Conservation (phyloP, 2,113 vertebrate genomes). For the Solea solea region DNA sequence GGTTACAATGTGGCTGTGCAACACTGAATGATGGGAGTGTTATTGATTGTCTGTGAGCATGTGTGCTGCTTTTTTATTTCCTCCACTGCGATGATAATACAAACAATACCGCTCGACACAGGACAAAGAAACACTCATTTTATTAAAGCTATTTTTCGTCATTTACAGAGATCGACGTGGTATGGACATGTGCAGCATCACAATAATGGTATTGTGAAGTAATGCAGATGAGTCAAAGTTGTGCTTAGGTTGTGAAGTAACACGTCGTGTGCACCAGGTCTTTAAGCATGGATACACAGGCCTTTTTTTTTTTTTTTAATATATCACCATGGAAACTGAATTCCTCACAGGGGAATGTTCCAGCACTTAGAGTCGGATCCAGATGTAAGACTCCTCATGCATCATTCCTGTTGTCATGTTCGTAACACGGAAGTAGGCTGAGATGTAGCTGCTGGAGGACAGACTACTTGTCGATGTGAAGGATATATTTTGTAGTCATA, state of each 20-base stretch:
- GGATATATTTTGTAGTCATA: constrained; percentile 11
- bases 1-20: background rate
- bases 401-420: constrained; percentile 40
- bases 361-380: constrained; percentile 37
- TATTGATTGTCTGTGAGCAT: background rate
- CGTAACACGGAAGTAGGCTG: constrained; percentile 11
- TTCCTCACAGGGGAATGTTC: constrained; percentile 36
- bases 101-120: constrained; percentile 1
- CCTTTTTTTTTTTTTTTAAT: constrained; percentile 36
- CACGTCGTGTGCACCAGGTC: constrained; percentile 22
- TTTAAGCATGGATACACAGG: constrained; percentile 47
- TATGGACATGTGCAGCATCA: background rate
- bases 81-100: background rate
- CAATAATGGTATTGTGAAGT: background rate
- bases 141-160: constrained; percentile 47
- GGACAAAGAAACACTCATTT: constrained; percentile 33
- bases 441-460: constrained; percentile 2
- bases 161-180: constrained; percentile 18
- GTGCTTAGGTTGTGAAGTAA: constrained; percentile 25
- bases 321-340: constrained; percentile 76
- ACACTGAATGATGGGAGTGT: background rate
- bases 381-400: constrained; percentile 59
- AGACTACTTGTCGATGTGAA: constrained; percentile 2
- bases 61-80: too few species aligned
- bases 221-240: constrained; percentile 34